Base-by-base conservation (phyloP, 2,113 vertebrate species). In the Engystomops pustulosus region DNA sequence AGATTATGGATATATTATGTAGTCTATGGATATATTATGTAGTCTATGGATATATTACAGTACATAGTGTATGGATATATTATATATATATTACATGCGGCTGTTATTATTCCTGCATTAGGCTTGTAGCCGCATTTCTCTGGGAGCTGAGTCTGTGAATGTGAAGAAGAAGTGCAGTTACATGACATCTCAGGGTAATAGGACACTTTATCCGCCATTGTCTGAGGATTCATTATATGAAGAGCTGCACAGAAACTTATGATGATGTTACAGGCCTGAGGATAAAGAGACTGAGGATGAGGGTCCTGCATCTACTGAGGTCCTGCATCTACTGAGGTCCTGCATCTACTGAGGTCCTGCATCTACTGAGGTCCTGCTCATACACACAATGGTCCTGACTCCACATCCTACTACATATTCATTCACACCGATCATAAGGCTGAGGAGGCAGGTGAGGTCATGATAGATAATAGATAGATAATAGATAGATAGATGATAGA, bases 141-240 rank as follows among this genome's bases (percentile, higher is more conserved):
- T 27, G 72, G 25, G n/a, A 30, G 25, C 72, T 20, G 45, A 53
- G 74, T 36, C 49, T 77, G 49, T 79, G 72, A 49, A 53, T 51
- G 76, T 15, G 76, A 79, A 44, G 45, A 60, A 60, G 20, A 79
- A 60, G 53, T 78, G 49, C 53, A 58, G 58, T 58, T 60, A 60
- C 51, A 58, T 38, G 32, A 32, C 32, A 78, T 79, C 76, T 79
- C 76, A 15, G 32, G 76, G 55, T 44, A 36, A 79, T 41, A 79
- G 20, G 36, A 58, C 49, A 55, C n/a, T 78, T 58, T n/a, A 78
- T 78, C 53, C 53, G 32, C 75, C 34, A 60, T 78, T 78, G 49
- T 60, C 53, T 34, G 1, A 20, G 53, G 58, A 60, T 78, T 78
- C 27, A 58, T 78, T 78, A 58, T 60, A 34, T 55, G 75, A 5